Base-by-base conservation (phyloP, 2,113 vertebrate species). In the Dipodomys spectabilis region DNA sequence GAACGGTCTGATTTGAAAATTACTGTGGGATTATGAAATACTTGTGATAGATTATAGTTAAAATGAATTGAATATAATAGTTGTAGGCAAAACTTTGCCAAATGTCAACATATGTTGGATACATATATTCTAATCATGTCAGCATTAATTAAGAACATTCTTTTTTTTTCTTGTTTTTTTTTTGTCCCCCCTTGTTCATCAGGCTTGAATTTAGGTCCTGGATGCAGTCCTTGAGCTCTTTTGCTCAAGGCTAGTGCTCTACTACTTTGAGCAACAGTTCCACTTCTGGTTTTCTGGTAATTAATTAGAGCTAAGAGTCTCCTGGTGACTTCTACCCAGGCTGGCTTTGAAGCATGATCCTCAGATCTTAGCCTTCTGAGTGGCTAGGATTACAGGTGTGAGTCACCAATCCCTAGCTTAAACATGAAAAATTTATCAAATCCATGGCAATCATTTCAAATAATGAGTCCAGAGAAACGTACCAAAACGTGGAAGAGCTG, bases 361-460 rank as follows among this genome's bases (percentile, higher is more conserved):
- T 57, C 53, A 4, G 12, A 57, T 57, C 12, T 57, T 13, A 16
- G 53, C 53, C 15, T 57, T 13, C 12, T 57, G 53, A 57, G 53
- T 15, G 15, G 12, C 53, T 57, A 57, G 53, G 53, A 57, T 16
- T 13, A 57, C 15, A 57, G 15, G 13, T 18, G 15, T 57, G 53
- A 57, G 53, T 4, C 16, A 57, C 53, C 53, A 57, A 13, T 57
- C 1, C 49, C 49, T 53, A 11, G 13, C 53, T 57, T 57, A 91
- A 89, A 71, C 11, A 53, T 49, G 28, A 86, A 81, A 83, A 91
- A 32, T 86, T 39, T 89, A 28, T 78, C 28, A 78, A 15, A 30
- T 71, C 92, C 19, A 35, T 20, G 72, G 27, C 23, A 91, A 65
- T 81, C 88, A 20, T 82, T 96, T 84, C 82, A 94, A 89, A 86